These are phyloP conservation scores for Chymomyza amoena DNA, from an alignment of 2,888 invertebrate species.

Conservation along the genomic window DNA sequence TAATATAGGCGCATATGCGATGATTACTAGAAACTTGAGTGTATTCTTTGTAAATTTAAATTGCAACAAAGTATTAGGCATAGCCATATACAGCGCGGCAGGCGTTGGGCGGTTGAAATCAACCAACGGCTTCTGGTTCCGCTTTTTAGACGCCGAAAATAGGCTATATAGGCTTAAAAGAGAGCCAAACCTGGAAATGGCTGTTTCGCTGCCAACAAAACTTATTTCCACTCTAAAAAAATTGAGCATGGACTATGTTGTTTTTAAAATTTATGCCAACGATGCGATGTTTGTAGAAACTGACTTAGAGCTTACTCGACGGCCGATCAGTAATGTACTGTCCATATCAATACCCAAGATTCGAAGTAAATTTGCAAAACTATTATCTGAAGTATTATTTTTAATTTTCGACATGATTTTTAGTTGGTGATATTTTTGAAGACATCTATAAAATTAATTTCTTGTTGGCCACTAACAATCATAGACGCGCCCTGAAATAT, in stretches of 20 bases:
- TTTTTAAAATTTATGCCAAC: constrained; percentile 81
- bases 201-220: constrained; percentile 80
- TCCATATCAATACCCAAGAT: constrained; percentile 83
- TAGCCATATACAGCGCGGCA: constrained; percentile 61
- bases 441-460: constrained; percentile 80
- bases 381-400: too few relatives aligned
- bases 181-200: constrained; percentile 80
- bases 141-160: constrained; percentile 78
- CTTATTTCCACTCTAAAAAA: constrained; percentile 66
- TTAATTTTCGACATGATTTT: too few relatives aligned
- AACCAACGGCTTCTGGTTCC: constrained; percentile 59
- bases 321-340: constrained; percentile 80
- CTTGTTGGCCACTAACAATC: constrained; percentile 63
- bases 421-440: too few relatives aligned
- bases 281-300: constrained; percentile 81
- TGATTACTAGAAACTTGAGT: constrained; percentile 70
- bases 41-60: constrained; percentile 75
- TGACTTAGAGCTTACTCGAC: constrained; percentile 62
- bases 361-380: constrained; percentile 56
- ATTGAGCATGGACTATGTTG: constrained; percentile 75
- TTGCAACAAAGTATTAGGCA: constrained; percentile 71
- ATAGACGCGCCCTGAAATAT: background rate
- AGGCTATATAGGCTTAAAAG: constrained; percentile 77
- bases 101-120: constrained; percentile 14
- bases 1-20: constrained; percentile 62